These are phyloP conservation scores for Parnassius smintheus DNA, from an alignment of 2,888 invertebrate species.

Conservation along the genomic window DNA sequence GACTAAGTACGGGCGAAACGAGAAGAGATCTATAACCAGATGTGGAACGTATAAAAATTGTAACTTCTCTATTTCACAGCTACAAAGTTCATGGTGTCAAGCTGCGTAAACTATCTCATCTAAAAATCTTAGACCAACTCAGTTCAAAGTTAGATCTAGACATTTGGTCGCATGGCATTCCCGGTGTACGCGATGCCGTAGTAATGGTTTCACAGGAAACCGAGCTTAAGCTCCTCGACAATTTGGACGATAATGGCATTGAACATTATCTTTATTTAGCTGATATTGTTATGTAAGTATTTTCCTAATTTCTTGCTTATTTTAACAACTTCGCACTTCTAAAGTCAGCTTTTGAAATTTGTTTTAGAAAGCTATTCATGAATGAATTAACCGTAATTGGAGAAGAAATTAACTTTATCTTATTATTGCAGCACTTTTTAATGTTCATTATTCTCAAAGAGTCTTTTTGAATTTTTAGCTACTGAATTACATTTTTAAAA, in stretches of 20 bases:
- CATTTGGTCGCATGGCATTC: constrained; percentile 40
- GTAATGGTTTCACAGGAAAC: constrained; percentile 41
- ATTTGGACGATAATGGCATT: constrained; percentile 34
- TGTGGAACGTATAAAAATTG: background rate
- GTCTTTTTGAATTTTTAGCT: too few species aligned
- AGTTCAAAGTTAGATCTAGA: constrained; percentile 35
- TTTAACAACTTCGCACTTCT: background rate
- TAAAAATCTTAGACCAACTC: constrained; percentile 33
- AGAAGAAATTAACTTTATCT: background rate
- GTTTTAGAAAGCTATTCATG: background rate
- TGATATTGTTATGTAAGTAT: constrained; percentile 40
- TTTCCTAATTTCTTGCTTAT: constrained; percentile 15
- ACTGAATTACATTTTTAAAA: too few species aligned
- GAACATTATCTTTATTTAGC: constrained; percentile 35
- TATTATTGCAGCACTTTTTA: too few species aligned
- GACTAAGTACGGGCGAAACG: too few species aligned
- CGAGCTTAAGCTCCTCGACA: constrained; percentile 29
- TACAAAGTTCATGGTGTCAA: constrained; percentile 40
- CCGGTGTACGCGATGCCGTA: constrained; percentile 35
- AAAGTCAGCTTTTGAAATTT: background rate
- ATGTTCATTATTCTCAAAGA: too few species aligned
- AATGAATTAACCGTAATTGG: background rate
- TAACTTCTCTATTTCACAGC: constrained; percentile 26
- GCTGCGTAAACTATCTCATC: constrained; percentile 31
- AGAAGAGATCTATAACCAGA: background rate